Evolutionary conservation across 2,113 vertebrate genomes (phyloP).

Genomic region (Channa argus): DNA sequence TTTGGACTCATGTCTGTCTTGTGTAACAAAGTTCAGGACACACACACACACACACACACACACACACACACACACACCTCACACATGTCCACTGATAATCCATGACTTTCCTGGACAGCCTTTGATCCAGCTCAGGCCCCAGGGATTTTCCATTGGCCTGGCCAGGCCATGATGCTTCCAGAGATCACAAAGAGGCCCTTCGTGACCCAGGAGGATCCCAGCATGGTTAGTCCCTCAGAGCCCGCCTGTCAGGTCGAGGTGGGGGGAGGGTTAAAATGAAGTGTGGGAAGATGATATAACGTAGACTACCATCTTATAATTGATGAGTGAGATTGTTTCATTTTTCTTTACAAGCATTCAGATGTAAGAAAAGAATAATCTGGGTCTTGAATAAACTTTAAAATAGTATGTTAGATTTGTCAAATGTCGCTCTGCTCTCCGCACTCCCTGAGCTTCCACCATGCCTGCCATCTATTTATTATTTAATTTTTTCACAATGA

Average conservation of each 20-base stretch:
- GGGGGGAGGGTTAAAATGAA: conserved; percentile 9
- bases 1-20: conserved; percentile 14
- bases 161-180: conserved; percentile 70
- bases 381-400: neutral
- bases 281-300: conserved; percentile 41
- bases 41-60: neutral
- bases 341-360: neutral
- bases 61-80: neutral
- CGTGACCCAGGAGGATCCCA: conserved; percentile 63
- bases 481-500: conserved; percentile 61
- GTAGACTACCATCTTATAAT: conserved; percentile 30
- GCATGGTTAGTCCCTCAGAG: conserved; percentile 33
- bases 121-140: conserved; percentile 73
- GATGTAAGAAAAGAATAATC: neutral
- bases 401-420: conserved; percentile 1
- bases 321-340: neutral
- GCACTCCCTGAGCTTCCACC: conserved; percentile 16
- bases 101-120: conserved; percentile 72
- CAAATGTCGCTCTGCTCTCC: conserved; percentile 51
- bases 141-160: conserved; percentile 66
- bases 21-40: neutral
- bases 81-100: conserved; percentile 57
- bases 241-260: conserved; percentile 40
- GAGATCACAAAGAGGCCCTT: conserved; percentile 69
- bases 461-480: conserved; percentile 3